phyloP scores from a whole-genome alignment of 1,140 invertebrate genomes.

The Polypedilum vanderplanki region DNA sequence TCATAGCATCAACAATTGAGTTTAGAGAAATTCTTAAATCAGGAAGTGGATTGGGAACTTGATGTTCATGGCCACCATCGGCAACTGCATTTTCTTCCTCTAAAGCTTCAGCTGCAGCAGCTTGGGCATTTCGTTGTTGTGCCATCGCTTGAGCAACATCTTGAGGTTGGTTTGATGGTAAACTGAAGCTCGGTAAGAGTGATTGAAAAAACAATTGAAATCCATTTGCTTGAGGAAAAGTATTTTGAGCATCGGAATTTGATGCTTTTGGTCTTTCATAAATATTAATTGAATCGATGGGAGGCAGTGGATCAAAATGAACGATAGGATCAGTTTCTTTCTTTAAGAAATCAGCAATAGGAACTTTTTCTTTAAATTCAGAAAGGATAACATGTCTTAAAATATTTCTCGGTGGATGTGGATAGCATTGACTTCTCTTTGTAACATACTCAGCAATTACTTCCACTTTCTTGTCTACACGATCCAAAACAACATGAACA shows the following conservation, averaged over 20 bases:
- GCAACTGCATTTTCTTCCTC: slow-evolving; percentile 30
- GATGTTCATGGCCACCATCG: slow-evolving; percentile 22
- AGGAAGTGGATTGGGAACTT: slow-evolving; percentile 34
- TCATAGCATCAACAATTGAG: slow-evolving; percentile 62
- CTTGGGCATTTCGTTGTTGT: slow-evolving; percentile 31
- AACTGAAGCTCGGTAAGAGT: slow-evolving; percentile 55
- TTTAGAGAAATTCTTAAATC: slow-evolving; percentile 57
- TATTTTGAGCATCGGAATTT: slow-evolving; percentile 38
- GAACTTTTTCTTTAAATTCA: slow-evolving; percentile 61
- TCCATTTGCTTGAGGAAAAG: slow-evolving; percentile 39
- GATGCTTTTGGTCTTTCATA: slow-evolving; percentile 52
- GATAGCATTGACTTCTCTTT: slow-evolving; percentile 48
- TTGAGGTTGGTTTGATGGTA: slow-evolving; percentile 44
- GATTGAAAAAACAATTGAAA: slow-evolving; percentile 59
- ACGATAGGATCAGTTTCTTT: slow-evolving; percentile 55
- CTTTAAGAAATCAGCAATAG: slow-evolving; percentile 40
- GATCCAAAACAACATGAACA: slow-evolving; percentile 56
- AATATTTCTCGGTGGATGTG: slow-evolving; percentile 60
- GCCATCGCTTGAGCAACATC: slow-evolving; percentile 38
- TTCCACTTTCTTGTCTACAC: slow-evolving; percentile 60
- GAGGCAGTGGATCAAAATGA: slow-evolving; percentile 75
- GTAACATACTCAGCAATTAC: slow-evolving; percentile 53
- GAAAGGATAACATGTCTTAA: slow-evolving; percentile 72
- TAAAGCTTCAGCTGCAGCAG: background rate
- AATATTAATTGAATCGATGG: slow-evolving; percentile 63